Base-by-base conservation (phyloP, 2,113 vertebrate species). In the Lamprologus lemairii region DNA sequence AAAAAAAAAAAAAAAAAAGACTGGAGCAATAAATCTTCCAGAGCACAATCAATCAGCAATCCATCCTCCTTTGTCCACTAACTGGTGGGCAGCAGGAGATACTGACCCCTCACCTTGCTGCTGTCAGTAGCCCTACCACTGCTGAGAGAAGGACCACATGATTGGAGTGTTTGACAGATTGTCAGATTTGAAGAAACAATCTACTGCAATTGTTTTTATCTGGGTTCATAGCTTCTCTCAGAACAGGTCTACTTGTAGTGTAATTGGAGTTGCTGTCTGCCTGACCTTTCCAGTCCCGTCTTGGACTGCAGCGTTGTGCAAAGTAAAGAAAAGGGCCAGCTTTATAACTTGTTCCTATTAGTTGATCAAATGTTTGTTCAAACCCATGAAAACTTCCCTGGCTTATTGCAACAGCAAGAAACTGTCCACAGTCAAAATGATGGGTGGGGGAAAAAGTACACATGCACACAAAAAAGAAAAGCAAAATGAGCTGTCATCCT, bases 401-500 rank as follows among this genome's bases (percentile, higher is more conserved):
- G 33, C 65, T 75, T 88, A 42, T 51, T 89, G 55, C 47, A 86
- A 31, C 19, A 12, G 60, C 85, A 83, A 55, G 87, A 75, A 91
- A 87, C 55, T 80, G 89, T 85, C 84, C 88, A 75, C 42, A 68
- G 80, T 80, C 49, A 90, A 83, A 82, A 85, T 45, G 85, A 87
- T 60, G 60, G 37, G 5, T 40, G 68, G 7, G 54, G 75, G 73
- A 8, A 57, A 37, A 81, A 21, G 82, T 9, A 68, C 82, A 87
- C 55, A 90, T 8, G 4, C 7, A 31, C 14, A 60, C 57, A 33
- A 2, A 0, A 4, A 5, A 2, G 4, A 84, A 79, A 85, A 73
- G 55, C 68, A 85, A 91, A 94, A 93, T 90, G 85, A 88, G 85
- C 84, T 47, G 58, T 90, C 91, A 83, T 87, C 85, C 91, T 91